These are phyloP conservation scores for Sebastiscus tertius DNA, from an alignment of 2,797 vertebrate genomes.

Conservation along the genomic window DNA sequence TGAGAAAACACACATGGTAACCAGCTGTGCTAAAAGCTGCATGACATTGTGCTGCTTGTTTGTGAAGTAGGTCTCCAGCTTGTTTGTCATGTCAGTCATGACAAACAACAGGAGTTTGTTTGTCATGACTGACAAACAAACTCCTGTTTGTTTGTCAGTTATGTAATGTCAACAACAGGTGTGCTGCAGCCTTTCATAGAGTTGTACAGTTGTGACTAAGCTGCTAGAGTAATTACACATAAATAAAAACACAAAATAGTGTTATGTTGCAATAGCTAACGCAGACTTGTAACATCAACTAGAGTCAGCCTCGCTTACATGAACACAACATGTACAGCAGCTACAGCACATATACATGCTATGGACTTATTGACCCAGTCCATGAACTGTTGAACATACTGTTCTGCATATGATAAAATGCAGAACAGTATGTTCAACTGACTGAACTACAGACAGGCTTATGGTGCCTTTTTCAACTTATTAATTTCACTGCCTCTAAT, in stretches of 20 bases:
- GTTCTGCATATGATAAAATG: neutral
- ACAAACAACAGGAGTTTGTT: too few relatives aligned
- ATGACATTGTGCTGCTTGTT: conserved; percentile 45
- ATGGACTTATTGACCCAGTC: neutral
- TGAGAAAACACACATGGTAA: conserved; percentile 43
- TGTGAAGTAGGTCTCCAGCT: conserved; percentile 31
- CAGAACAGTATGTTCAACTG: neutral
- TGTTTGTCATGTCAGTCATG: too few relatives aligned
- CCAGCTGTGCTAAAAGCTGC: neutral
- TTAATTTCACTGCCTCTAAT: neutral
- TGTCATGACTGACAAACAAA: too few relatives aligned
- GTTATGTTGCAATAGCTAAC: neutral
- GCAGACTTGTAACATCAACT: neutral
- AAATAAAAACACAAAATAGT: neutral
- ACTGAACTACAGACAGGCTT: too few relatives aligned
- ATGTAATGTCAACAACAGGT: conserved; percentile 36
- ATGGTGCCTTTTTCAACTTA: neutral
- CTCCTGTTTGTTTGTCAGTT: conserved; percentile 24
- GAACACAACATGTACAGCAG: neutral
- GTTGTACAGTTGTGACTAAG: neutral
- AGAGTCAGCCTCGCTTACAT: neutral
- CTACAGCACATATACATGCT: neutral
- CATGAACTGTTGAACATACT: neutral
- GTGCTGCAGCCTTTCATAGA: neutral
- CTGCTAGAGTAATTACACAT: neutral